Evolutionary conservation across 37 sponge, comb jelly and placozoan genomes (phyloP).

Genomic region (Aplysina aerophoba): DNA sequence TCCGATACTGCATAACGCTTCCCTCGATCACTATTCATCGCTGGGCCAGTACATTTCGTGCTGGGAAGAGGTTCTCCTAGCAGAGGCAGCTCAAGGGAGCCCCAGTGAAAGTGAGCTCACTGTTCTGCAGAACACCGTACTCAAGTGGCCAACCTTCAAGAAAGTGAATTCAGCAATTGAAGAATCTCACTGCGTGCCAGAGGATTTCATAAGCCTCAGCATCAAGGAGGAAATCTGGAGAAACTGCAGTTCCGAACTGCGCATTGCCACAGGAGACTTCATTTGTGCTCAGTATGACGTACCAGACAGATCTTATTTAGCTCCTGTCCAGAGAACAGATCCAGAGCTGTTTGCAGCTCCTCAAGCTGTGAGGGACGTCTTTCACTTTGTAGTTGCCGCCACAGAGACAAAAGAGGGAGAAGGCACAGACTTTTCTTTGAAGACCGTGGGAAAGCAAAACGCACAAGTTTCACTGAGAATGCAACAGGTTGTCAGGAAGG

Average conservation of each 20-base stretch:
- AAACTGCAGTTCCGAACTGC: not conserved
- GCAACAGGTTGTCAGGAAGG: not conserved
- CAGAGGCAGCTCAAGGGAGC: slow-evolving; percentile 63
- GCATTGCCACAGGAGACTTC: not conserved
- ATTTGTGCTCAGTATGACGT: slow-evolving; percentile 35
- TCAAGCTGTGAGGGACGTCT: slow-evolving; percentile 26
- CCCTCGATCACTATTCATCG: slow-evolving; percentile 27
- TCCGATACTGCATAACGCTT: slow-evolving; percentile 44
- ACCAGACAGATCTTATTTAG: not conserved
- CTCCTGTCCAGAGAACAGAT: not conserved
- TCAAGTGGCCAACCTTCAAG: slow-evolving; percentile 59
- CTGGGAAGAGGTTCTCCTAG: slow-evolving; percentile 70
- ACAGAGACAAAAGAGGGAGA: not conserved
- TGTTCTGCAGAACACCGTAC: slow-evolving; percentile 37
- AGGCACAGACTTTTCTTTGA: not conserved
- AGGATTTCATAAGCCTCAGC: not conserved
- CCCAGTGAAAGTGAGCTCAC: not conserved
- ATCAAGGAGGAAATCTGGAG: not conserved
- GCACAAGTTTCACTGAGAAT: not conserved
- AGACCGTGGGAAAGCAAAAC: not conserved
- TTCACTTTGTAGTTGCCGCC: slow-evolving; percentile 39
- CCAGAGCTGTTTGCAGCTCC: not conserved
- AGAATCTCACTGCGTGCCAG: slow-evolving; percentile 12
- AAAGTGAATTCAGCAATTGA: slow-evolving; percentile 3
- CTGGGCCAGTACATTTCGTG: slow-evolving; percentile 48